phyloP scores from a whole-genome alignment of 2,888 invertebrate species.

The Ochlodes sylvanus region DNA sequence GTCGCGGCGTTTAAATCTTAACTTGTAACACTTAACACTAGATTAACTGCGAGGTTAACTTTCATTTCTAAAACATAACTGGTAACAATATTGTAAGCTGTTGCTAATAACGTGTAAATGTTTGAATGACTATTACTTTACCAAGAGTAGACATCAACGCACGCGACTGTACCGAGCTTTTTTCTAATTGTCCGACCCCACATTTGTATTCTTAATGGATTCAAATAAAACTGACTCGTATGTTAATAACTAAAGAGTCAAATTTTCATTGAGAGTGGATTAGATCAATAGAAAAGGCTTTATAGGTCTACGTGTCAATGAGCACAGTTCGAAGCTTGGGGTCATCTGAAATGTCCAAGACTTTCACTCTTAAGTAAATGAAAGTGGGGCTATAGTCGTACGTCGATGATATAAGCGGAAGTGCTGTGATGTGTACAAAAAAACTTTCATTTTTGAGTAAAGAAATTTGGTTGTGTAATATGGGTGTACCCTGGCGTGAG shows the following conservation, averaged over 20 bases:
- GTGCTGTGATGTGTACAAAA: constrained; percentile 41
- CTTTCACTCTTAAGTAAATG: constrained; percentile 49
- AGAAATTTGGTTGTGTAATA: constrained; percentile 50
- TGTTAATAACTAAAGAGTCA: not conserved
- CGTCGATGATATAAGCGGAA: constrained; percentile 46
- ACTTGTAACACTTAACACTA: not conserved
- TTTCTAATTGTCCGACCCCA: constrained; percentile 29
- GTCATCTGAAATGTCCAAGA: constrained; percentile 17
- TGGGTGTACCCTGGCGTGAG: constrained; percentile 35
- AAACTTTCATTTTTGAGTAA: constrained; percentile 52
- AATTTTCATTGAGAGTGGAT: not conserved
- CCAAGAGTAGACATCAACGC: constrained; percentile 29
- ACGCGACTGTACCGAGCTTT: constrained; percentile 18
- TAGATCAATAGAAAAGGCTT: constrained; percentile 33
- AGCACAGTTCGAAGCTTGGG: constrained; percentile 28
- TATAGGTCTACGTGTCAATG: constrained; percentile 42
- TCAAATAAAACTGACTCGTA: constrained; percentile 4
- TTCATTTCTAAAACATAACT: not conserved
- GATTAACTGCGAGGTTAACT: not conserved
- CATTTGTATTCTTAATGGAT: not conserved
- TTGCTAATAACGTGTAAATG: not conserved
- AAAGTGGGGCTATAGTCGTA: constrained; percentile 46
- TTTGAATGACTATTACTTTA: constrained; percentile 26
- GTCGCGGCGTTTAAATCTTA: too few species aligned
- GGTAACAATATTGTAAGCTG: not conserved